Evolutionary conservation across 2,113 vertebrate species (phyloP).

Genomic region (Lanius collurio): DNA sequence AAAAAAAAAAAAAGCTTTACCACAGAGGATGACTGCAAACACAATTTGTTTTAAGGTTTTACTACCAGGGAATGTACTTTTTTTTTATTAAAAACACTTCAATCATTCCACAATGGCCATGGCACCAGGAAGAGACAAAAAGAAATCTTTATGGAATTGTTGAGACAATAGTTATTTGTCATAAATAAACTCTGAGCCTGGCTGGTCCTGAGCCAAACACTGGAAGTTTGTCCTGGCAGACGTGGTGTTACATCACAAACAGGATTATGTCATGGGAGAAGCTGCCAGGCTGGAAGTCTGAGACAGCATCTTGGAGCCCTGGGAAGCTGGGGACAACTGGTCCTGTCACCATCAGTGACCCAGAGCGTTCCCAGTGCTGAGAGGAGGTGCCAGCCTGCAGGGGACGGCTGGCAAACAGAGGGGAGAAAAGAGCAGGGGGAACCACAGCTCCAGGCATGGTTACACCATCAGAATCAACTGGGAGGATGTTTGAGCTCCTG

Average conservation of each 20-base stretch:
- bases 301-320: background rate
- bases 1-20: background rate
- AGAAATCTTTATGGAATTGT: background rate
- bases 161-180: slow-evolving; percentile 33
- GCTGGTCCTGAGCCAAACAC: background rate
- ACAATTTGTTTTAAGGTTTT: background rate
- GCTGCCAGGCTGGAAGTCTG: background rate
- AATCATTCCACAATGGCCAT: background rate
- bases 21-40: background rate
- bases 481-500: background rate
- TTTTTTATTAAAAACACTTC: background rate
- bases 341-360: fast-evolving
- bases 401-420: background rate
- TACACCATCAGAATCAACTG: fast-evolving
- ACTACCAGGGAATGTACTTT: background rate
- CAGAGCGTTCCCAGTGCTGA: background rate
- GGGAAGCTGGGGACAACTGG: background rate
- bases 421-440: background rate
- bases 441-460: fast-evolving
- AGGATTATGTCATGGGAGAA: background rate
- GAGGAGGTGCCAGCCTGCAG: background rate
- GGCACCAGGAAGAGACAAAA: background rate
- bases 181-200: background rate
- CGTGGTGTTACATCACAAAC: background rate
- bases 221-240: slow-evolving; percentile 44